Evolutionary conservation across 2,888 invertebrate species (phyloP), one percentile per base, ranked within the genome.

Genomic region (Idaea biselata): DNA sequence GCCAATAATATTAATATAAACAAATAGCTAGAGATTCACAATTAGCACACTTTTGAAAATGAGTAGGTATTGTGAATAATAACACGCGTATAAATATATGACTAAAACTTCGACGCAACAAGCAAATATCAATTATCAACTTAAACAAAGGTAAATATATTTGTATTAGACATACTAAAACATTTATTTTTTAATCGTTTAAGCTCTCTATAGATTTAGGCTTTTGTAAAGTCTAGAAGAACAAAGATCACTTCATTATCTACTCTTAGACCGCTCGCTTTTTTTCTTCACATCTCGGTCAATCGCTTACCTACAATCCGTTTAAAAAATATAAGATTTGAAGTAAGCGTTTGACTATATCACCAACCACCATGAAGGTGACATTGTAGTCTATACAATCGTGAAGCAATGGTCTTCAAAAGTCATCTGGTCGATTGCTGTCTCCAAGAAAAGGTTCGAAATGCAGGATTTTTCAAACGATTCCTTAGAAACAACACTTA

Each of bases 161-260:
- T 74, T 83, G 83, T 86, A 83, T 87, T 88, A 88, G 78, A 84
- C 81, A 87, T 91, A 90, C 86, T 88, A 90, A 88, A 91, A 88
- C 87, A 88, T 89, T 89, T 87, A 87, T 81, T 86, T 85, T 79
- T 84, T 87, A 86, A 79, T 84, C 84, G 81, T 75, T 81, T 91
- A 91, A 92, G 91, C 92, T 92, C 91, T 91, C 85, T 91, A 91
- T 84, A 79, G 79, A 83, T 80, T 91, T 91, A 92, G 91, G 91
- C 91, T 91, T 86, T 79, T 80, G 81, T 82, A 77, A 74, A 18
- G 72, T 86, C 86, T 82, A 83, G 85, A 87, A 84, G 74, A 78
- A 85, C 88, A 87, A 79, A 85, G 84, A 83, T 81, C 71, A 83
- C 85, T 83, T 80, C 81, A 62, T 73, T 67, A 16, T 14, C 32